A percentile compares a stretch with the other conserved stretches of the same genome.
Evolutionary conservation across 2,113 vertebrate genomes (phyloP).

Genomic region (Ctenomys sociabilis): DNA sequence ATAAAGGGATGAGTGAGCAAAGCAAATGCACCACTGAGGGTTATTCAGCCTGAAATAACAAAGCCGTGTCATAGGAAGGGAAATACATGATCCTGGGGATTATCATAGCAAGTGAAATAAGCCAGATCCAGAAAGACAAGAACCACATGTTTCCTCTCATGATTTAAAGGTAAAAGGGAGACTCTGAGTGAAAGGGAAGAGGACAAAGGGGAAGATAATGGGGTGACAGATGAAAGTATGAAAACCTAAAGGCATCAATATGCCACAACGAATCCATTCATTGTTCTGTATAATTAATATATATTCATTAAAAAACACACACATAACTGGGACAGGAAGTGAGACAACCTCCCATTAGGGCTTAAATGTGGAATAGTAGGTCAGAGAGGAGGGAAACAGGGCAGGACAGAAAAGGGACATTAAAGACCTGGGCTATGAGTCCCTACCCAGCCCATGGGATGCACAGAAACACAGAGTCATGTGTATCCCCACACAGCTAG

Average conservation of each 20-base stretch:
- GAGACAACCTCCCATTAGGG: not conserved
- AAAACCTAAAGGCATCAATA: not conserved
- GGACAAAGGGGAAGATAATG: not conserved
- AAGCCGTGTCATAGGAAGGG: not conserved
- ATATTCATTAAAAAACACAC: not conserved
- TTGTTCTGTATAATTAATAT: not conserved
- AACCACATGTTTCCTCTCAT: not conserved
- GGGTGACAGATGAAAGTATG: not conserved
- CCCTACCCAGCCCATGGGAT: not conserved
- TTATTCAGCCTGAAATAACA: not conserved
- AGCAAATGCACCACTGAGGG: not conserved
- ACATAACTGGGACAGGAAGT: not conserved
- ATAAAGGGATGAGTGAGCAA: not conserved
- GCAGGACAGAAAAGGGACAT: not conserved
- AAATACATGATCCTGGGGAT: not conserved
- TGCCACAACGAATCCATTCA: not conserved
- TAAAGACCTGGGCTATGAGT: not conserved
- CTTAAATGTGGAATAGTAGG: too few species aligned
- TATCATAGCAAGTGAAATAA: not conserved
- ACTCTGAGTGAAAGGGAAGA: not conserved
- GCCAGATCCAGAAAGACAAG: not conserved
- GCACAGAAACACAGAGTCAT: accelerated
- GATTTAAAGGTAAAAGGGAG: not conserved
- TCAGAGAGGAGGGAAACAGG: slow-evolving; percentile 4
- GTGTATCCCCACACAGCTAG: not conserved